A percentile compares a stretch with the other conserved stretches of the same genome.
These are phyloP conservation scores for Zaprionus gabonicus DNA, from an alignment of 1,140 invertebrate genomes.

Conservation along the genomic window DNA sequence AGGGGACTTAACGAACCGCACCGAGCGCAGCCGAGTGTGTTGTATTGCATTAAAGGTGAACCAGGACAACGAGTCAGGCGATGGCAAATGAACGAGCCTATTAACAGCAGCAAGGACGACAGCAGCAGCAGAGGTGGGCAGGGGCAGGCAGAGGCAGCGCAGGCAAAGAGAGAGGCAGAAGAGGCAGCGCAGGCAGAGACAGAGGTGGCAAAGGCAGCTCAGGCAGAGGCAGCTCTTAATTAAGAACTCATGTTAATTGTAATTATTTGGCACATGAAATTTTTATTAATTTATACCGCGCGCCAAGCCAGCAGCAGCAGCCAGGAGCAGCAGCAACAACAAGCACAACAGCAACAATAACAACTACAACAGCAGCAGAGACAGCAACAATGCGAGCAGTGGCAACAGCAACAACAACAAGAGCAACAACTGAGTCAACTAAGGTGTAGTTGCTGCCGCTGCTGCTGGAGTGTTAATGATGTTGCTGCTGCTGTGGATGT, in stretches of 20 bases:
- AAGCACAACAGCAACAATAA: constrained; percentile 7
- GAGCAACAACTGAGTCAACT: constrained; percentile 17
- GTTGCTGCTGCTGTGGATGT: constrained; percentile 8
- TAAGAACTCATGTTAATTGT: constrained; percentile 84
- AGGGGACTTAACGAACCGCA: constrained; percentile 78
- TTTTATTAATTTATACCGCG: constrained; percentile 84
- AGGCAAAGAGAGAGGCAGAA: constrained; percentile 13
- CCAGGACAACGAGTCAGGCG: constrained; percentile 39
- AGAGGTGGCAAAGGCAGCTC: constrained; percentile 24
- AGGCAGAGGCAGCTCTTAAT: constrained; percentile 75
- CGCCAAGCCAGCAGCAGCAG: constrained; percentile 38
- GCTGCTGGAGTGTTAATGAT: constrained; percentile 43
- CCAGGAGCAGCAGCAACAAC: constrained; percentile 86
- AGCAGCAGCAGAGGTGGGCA: constrained; percentile 55
- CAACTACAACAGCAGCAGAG: not conserved
- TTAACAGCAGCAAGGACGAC: constrained; percentile 79
- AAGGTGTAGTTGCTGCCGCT: constrained; percentile 52
- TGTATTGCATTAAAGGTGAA: constrained; percentile 79
- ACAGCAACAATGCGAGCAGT: not conserved
- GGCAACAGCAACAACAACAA: not conserved
- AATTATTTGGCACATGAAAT: constrained; percentile 84
- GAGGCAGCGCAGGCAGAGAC: constrained; percentile 1
- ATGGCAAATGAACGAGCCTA: constrained; percentile 77
- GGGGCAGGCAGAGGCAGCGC: not conserved
- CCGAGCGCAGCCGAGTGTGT: constrained; percentile 78